Base-by-base conservation (phyloP, 1,140 invertebrate genomes). In the Brachionus manjavacas region DNA sequence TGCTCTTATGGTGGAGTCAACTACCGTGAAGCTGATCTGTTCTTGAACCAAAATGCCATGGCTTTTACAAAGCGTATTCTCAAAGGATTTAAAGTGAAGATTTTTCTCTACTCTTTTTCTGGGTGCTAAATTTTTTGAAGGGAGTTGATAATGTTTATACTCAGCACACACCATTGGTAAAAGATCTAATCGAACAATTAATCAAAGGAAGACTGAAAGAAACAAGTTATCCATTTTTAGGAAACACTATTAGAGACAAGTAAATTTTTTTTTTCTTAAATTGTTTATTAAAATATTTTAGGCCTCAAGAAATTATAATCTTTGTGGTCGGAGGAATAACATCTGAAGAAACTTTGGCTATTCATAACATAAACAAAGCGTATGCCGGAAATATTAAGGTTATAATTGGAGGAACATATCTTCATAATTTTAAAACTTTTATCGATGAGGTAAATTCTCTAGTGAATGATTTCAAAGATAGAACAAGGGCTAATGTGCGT, bases 71-170 rank as follows among this genome's bases (percentile, higher is more conserved):
- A 96, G 88, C 93, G 95, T 85, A 96, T 95, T 12, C 94, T 96
- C 87, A 93, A 95, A 88, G 92, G 96, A 80, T 95, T 97, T 81
- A 95, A 95, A 91, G 93, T 94, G 85, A 23, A 52, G n/a, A n/a
- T n/a, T 72, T 49, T 35, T 35, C 0, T 35, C 7, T 35, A 35
- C 7, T 35, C 4, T 7, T 35, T 41, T 8, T 35, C 20, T 20
- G 46, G 11, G 23, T 23, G 20, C 46, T 74, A 8, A 6, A 35
- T 35, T 74, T 74, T 52, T 14, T 31, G 14, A 94, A 94, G 90
- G 96, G 96, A 3, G 95, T 98, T 3, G 96, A 98, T 88, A 99
- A 98, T 90, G 95, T 98, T 85, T 98, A 96, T 87, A 97, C 96
- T 0, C 96, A 98, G 88, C 96, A 98, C 89, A 93, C 92, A 14